Conservation (phyloP, 2,113 vertebrate species). For the Montifringilla adamsi region DNA sequence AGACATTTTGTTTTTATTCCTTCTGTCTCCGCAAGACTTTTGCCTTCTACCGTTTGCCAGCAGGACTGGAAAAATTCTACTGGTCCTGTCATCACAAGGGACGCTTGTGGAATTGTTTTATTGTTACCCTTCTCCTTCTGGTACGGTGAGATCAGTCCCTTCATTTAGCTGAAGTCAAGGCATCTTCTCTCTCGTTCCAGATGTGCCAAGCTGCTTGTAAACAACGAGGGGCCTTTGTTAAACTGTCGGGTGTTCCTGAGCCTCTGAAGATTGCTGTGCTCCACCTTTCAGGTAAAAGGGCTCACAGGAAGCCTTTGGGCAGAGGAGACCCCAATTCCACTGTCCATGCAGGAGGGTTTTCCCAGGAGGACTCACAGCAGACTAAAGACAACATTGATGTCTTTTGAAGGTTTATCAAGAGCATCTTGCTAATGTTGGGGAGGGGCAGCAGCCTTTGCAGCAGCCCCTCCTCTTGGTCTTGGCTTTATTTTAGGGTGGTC, state of each 20-base stretch:
- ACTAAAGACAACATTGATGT: not conserved
- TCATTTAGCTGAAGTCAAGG: slow-evolving; percentile 7
- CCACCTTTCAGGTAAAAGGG: not conserved
- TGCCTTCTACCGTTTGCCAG: slow-evolving; percentile 37
- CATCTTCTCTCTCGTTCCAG: not conserved
- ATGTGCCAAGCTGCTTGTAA: not conserved
- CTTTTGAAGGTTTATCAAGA: not conserved
- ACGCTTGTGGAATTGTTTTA: not conserved
- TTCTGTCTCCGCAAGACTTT: slow-evolving; percentile 14
- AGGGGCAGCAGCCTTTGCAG: not conserved
- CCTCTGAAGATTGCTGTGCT: not conserved
- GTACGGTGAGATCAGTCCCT: not conserved
- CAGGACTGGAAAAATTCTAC: slow-evolving; percentile 11
- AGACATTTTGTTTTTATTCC: slow-evolving; percentile 33
- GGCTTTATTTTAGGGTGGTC: not conserved
- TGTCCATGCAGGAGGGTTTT: not conserved
- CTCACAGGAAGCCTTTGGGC: not conserved
- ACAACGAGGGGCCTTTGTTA: not conserved
- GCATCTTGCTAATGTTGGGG: not conserved
- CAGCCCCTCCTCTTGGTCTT: not conserved
- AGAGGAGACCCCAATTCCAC: not conserved
- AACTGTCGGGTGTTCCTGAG: rapidly evolving
- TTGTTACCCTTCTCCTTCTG: slow-evolving; percentile 12
- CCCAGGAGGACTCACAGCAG: not conserved
- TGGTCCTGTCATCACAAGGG: not conserved